Percentiles rank a stretch among this genome's conserved stretches.
Conservation (phyloP, 2,113 vertebrate genomes). For the Phoenicopterus ruber region DNA sequence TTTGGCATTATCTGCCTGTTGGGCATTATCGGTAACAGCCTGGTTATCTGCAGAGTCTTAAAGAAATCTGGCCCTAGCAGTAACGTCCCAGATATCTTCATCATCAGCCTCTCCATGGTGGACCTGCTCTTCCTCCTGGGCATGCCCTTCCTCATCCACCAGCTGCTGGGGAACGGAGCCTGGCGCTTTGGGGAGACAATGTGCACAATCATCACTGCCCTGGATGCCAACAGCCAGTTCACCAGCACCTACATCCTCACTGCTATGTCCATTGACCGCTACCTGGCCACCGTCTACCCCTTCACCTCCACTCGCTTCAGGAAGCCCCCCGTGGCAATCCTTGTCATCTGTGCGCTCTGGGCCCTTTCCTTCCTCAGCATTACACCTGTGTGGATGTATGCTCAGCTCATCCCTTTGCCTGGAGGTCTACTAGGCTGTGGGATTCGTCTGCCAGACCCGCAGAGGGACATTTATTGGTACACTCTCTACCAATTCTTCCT, state of each 20-base stretch:
- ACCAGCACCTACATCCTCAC: constrained; percentile 67
- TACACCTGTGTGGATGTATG: constrained; percentile 57
- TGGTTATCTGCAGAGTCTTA: constrained; percentile 68
- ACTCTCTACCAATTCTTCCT: constrained; percentile 75
- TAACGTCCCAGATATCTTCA: constrained; percentile 64
- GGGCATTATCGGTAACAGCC: constrained; percentile 63
- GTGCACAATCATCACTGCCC: constrained; percentile 57
- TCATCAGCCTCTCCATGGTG: constrained; percentile 60
- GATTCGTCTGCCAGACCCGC: constrained; percentile 46
- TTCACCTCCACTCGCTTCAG: constrained; percentile 51
- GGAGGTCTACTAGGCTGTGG: constrained; percentile 52
- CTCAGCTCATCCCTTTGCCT: constrained; percentile 49
- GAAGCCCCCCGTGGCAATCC: constrained; percentile 36
- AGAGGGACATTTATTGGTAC: constrained; percentile 64
- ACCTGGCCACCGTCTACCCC: constrained; percentile 53
- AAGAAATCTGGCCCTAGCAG: constrained; percentile 68
- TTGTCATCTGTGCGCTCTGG: constrained; percentile 22
- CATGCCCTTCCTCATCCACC: constrained; percentile 68
- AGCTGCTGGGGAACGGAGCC: constrained; percentile 59
- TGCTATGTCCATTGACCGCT: constrained; percentile 47
- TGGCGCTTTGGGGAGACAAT: constrained; percentile 50
- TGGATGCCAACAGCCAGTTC: constrained; percentile 68
- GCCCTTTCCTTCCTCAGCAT: constrained; percentile 60
- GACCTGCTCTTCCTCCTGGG: constrained; percentile 64
- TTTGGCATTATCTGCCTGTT: constrained; percentile 73